Percentiles rank a stretch among this genome's conserved stretches.
These are phyloP conservation scores for Petrolisthes cinctipes DNA, from an alignment of 2,888 invertebrate genomes.

Conservation along the genomic window DNA sequence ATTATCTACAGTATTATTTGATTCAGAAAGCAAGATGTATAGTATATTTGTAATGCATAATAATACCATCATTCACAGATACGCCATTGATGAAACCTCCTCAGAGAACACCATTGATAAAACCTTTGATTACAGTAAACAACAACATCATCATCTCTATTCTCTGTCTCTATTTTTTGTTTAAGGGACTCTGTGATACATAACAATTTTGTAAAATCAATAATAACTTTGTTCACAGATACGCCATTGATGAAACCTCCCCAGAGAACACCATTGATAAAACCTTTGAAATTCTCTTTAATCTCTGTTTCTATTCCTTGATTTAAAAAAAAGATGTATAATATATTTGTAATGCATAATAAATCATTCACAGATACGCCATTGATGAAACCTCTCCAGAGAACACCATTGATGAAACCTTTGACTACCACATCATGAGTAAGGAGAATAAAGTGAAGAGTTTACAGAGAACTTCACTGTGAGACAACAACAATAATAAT, in stretches of 20 bases:
- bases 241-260: constrained; percentile 46
- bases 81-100: constrained; percentile 46
- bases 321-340: no score
- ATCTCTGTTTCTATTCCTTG: no score
- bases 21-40: no score
- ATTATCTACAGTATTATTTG: no score
- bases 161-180: no score
- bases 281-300: constrained; percentile 17
- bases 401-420: constrained; percentile 39
- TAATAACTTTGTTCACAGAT: constrained; percentile 17
- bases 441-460: constrained; percentile 51
- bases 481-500: not conserved
- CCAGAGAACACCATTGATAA: constrained; percentile 46
- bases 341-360: not conserved
- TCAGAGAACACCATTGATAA: constrained; percentile 45
- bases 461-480: constrained; percentile 50
- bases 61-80: constrained; percentile 32
- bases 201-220: not conserved
- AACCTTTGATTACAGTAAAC: no score
- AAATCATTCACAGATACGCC: constrained; percentile 26
- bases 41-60: not conserved
- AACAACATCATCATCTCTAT: no score
- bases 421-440: constrained; percentile 49
- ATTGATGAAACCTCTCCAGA: constrained; percentile 52
- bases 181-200: not conserved